These are phyloP conservation scores for Trichopoda pennipes DNA, from an alignment of 2,888 invertebrate genomes.

Conservation along the genomic window DNA sequence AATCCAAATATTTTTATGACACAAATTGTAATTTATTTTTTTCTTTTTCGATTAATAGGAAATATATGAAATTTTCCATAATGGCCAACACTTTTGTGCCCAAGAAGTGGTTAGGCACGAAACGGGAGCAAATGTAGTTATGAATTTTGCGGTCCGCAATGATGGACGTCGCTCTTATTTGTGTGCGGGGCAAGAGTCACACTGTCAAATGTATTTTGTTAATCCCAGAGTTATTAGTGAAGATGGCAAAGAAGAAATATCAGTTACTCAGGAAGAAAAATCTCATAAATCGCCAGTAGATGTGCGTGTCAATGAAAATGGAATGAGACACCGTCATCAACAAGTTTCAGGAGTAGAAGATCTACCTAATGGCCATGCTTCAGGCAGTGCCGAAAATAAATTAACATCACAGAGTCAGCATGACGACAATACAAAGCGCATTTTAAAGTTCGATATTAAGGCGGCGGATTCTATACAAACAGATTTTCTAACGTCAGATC, in stretches of 20 bases:
- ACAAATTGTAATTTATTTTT: neutral
- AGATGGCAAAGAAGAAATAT: constrained; percentile 76
- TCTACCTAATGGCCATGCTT: constrained; percentile 76
- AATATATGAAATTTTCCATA: constrained; percentile 94
- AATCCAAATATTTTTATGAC: neutral
- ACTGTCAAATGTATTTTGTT: constrained; percentile 92
- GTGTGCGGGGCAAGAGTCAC: constrained; percentile 95
- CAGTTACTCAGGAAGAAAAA: constrained; percentile 72
- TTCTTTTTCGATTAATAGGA: constrained; percentile 84
- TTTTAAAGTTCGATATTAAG: constrained; percentile 87
- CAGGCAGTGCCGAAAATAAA: constrained; percentile 53
- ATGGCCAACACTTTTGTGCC: constrained; percentile 90
- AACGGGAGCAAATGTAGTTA: constrained; percentile 93
- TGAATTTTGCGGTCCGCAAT: constrained; percentile 92
- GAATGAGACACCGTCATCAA: constrained; percentile 74
- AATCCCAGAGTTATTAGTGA: constrained; percentile 83
- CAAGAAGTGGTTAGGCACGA: constrained; percentile 94
- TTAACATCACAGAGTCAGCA: constrained; percentile 71
- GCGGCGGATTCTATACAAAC: constrained; percentile 91
- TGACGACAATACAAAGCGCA: constrained; percentile 81
- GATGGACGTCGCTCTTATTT: constrained; percentile 88
- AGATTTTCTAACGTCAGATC: constrained; percentile 89
- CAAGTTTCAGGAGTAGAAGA: constrained; percentile 76
- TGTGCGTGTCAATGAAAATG: constrained; percentile 77
- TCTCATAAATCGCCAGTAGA: constrained; percentile 65